Evolutionary conservation across 2,888 invertebrate genomes (phyloP).

Genomic region (Vannuccia rotundouncinata): DNA sequence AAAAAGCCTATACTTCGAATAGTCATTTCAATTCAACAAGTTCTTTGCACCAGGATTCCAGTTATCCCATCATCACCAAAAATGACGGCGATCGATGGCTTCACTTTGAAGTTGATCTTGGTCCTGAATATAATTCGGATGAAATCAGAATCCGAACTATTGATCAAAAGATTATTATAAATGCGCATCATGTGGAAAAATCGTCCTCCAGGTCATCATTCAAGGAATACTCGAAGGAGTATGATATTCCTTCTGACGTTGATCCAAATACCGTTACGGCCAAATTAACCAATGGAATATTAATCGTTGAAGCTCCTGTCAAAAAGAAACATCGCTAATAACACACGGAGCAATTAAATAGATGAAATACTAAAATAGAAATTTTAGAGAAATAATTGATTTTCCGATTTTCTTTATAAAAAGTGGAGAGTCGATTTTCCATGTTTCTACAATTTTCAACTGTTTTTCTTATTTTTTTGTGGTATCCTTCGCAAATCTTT

Average conservation of each 20-base stretch:
- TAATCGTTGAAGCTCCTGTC: conserved; percentile 9
- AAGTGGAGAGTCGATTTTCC: too few species aligned
- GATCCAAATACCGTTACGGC: conserved; percentile 53
- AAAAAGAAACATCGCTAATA: background rate
- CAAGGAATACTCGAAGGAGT: conserved; percentile 55
- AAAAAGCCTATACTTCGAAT: background rate
- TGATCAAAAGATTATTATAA: conserved; percentile 52
- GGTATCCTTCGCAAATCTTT: too few species aligned
- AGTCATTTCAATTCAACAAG: background rate
- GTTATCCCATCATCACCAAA: conserved; percentile 47
- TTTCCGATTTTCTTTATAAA: too few species aligned
- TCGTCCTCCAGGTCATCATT: conserved; percentile 50
- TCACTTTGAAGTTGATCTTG: conserved; percentile 48
- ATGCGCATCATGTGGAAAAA: conserved; percentile 53
- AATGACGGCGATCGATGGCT: conserved; percentile 49
- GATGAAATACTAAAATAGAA: too few species aligned
- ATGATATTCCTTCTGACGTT: conserved; percentile 53
- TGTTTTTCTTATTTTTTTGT: too few species aligned
- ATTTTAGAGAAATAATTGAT: too few species aligned
- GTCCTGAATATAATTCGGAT: conserved; percentile 51
- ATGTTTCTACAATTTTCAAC: too few species aligned
- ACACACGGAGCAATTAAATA: too few species aligned
- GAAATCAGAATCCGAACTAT: conserved; percentile 54
- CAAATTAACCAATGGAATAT: conserved; percentile 25
- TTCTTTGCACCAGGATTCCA: background rate